phyloP scores from a whole-genome alignment of 2,113 vertebrate genomes.

The Antechinus stuartii region DNA sequence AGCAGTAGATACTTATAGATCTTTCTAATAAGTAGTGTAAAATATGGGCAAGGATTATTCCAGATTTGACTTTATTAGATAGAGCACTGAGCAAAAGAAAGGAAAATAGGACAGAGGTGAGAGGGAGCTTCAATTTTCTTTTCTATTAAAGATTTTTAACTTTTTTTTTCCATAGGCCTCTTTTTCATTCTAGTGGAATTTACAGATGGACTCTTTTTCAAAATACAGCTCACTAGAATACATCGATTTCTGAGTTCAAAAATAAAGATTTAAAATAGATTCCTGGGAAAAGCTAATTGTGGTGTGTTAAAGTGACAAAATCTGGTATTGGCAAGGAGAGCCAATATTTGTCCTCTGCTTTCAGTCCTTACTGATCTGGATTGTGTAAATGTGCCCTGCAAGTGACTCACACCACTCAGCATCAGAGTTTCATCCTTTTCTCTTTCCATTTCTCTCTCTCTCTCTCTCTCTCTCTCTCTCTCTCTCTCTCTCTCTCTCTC shows the following conservation, averaged over 20 bases:
- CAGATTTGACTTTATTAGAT: neutral
- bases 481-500: too few species aligned
- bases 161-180: neutral
- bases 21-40: slow-evolving; percentile 1
- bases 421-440: neutral
- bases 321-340: neutral
- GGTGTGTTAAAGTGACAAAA: neutral
- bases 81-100: neutral
- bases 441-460: too few species aligned
- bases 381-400: neutral
- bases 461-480: too few species aligned
- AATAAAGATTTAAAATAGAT: neutral
- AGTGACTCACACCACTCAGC: neutral
- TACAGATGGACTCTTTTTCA: neutral
- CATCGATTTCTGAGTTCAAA: neutral
- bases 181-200: neutral
- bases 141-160: neutral
- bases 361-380: neutral
- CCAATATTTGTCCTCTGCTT: neutral
- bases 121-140: neutral
- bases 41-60: neutral
- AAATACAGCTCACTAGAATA: neutral
- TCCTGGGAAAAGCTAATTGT: neutral
- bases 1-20: neutral
- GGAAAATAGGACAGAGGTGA: neutral